phyloP scores from a whole-genome alignment of 2,888 invertebrate genomes.

The Tinea trinotella region DNA sequence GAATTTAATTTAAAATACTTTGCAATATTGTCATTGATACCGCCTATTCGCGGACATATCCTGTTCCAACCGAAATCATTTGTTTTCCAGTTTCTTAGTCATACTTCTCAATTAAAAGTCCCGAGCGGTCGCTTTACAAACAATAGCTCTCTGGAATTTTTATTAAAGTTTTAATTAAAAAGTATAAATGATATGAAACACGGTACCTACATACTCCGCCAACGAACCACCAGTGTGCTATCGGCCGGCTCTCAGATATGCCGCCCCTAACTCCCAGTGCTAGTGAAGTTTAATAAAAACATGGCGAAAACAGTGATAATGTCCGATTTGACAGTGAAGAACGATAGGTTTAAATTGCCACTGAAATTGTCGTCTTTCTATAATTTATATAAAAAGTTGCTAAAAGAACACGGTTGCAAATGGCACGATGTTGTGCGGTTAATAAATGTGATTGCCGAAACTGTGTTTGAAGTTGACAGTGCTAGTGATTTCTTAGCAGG shows the following conservation, averaged over 20 bases:
- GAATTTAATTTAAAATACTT: too few species aligned
- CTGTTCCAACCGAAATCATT: constrained; percentile 63
- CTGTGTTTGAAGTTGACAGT: constrained; percentile 62
- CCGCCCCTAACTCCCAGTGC: constrained; percentile 24
- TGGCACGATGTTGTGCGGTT: constrained; percentile 66
- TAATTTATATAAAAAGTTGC: constrained; percentile 59
- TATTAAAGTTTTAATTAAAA: too few species aligned
- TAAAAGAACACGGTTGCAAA: constrained; percentile 63
- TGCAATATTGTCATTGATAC: constrained; percentile 22
- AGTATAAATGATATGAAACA: too few species aligned
- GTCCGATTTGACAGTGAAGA: constrained; percentile 50
- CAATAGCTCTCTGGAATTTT: too few species aligned
- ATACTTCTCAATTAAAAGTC: constrained; percentile 23
- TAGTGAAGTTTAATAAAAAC: constrained; percentile 26
- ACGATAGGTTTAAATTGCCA: constrained; percentile 41
- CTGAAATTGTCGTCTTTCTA: constrained; percentile 53
- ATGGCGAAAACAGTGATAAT: constrained; percentile 35
- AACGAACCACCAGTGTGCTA: constrained; percentile 4
- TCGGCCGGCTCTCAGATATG: constrained; percentile 27
- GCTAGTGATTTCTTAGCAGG: constrained; percentile 51
- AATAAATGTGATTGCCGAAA: constrained; percentile 54
- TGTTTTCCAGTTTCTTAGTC: constrained; percentile 51
- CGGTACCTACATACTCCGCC: background rate
- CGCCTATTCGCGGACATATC: constrained; percentile 52
- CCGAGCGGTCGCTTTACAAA: background rate